These are phyloP conservation scores for Hirtodrosophila histrioides DNA, from an alignment of 2,888 invertebrate species.

Conservation along the genomic window DNA sequence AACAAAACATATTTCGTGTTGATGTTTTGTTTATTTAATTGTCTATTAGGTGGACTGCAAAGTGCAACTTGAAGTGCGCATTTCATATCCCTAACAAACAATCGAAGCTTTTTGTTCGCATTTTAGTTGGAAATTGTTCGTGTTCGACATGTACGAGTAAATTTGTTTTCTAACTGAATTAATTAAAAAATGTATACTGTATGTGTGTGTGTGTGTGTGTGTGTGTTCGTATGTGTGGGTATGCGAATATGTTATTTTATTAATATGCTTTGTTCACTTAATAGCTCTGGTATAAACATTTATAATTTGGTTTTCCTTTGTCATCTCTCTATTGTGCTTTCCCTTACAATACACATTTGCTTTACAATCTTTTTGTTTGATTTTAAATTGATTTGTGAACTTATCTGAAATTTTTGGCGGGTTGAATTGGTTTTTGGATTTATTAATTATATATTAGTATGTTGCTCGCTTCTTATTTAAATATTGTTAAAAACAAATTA, in stretches of 20 bases:
- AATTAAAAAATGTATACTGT: conserved; percentile 16
- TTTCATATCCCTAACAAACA: conserved; percentile 15
- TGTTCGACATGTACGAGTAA: not conserved
- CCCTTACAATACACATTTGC: conserved; percentile 10
- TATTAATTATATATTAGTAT: conserved; percentile 37
- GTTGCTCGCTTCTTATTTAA: conserved; percentile 26
- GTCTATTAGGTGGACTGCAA: not conserved
- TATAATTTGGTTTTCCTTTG: conserved; percentile 26
- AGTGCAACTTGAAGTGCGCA: not conserved
- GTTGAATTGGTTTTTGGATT: conserved; percentile 60
- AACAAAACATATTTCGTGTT: conserved; percentile 15
- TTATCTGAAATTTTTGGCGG: conserved; percentile 67
- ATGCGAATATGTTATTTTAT: conserved; percentile 15
- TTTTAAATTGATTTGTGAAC: conserved; percentile 37
- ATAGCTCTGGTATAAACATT: conserved; percentile 30
- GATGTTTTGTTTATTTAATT: conserved; percentile 1
- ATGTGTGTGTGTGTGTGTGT: not conserved
- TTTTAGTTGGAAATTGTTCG: conserved; percentile 20
- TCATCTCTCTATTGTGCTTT: conserved; percentile 12
- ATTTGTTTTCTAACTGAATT: conserved; percentile 9
- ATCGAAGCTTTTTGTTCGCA: conserved; percentile 17
- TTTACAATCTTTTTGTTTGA: conserved; percentile 23
- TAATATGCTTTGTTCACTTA: conserved; percentile 39
- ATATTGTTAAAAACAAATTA: conserved; percentile 37
- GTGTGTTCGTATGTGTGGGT: not conserved